Evolutionary conservation across 2,113 vertebrate genomes (phyloP).

Genomic region (Mesembrinibis cayennensis): DNA sequence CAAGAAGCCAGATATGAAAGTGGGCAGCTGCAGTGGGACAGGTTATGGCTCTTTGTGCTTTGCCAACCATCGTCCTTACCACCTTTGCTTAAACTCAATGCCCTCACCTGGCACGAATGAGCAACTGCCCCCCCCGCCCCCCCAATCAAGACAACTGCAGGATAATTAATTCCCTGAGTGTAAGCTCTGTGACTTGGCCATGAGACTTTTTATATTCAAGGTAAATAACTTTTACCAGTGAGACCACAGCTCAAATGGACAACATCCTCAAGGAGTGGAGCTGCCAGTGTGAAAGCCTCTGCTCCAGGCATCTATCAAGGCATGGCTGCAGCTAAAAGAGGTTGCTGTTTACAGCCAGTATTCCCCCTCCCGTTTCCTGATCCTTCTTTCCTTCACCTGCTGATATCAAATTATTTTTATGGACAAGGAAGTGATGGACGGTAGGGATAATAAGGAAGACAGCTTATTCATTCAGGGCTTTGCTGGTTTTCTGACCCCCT

Average conservation of each 20-base stretch:
- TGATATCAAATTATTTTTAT: background rate
- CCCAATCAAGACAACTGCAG: background rate
- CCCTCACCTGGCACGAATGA: background rate
- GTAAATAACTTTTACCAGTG: background rate
- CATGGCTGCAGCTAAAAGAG: background rate
- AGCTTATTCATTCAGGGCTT: background rate
- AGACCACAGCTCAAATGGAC: background rate
- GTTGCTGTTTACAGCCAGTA: background rate
- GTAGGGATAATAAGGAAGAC: background rate
- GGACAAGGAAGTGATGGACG: background rate
- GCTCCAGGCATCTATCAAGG: background rate
- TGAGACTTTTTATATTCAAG: background rate
- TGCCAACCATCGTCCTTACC: background rate
- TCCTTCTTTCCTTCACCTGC: background rate
- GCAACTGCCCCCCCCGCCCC: fast-evolving
- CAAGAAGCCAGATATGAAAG: background rate
- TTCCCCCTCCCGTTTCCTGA: background rate
- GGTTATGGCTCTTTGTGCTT: background rate
- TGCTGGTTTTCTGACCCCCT: background rate
- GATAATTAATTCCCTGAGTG: background rate
- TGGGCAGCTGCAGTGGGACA: background rate
- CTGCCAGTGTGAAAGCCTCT: background rate
- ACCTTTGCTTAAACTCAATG: background rate
- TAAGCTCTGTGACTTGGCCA: background rate
- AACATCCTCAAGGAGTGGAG: background rate